phyloP scores from a whole-genome alignment of 2,113 vertebrate species.

The Bos javanicus region DNA sequence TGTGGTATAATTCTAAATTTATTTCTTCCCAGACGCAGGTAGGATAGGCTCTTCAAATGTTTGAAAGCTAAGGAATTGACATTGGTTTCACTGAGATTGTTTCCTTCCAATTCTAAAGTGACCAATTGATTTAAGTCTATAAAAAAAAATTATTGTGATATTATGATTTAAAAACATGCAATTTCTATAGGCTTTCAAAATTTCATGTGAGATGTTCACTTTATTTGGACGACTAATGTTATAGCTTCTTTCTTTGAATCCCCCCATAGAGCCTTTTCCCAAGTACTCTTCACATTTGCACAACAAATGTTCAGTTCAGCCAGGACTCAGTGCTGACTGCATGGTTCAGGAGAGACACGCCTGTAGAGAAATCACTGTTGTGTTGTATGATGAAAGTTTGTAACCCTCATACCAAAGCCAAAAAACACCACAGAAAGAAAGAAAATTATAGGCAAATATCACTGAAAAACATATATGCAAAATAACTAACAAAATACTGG shows the following conservation, averaged over 20 bases:
- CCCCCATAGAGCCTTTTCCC: not conserved
- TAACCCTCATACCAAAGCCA: not conserved
- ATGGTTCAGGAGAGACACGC: not conserved
- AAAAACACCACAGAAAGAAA: not conserved
- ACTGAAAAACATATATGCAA: not conserved
- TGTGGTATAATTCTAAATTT: slow-evolving; percentile 94
- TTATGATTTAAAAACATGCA: not conserved
- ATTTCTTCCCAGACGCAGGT: slow-evolving; percentile 92
- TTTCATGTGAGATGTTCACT: not conserved
- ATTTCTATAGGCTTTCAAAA: not conserved
- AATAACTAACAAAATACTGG: not conserved
- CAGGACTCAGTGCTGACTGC: not conserved
- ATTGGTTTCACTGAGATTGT: slow-evolving; percentile 91
- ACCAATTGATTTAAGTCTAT: slow-evolving; percentile 89
- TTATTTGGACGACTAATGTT: not conserved
- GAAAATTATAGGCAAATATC: not conserved
- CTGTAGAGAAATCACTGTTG: not conserved
- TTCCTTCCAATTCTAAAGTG: slow-evolving; percentile 94
- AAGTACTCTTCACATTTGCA: not conserved
- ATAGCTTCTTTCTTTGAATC: not conserved
- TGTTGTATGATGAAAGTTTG: not conserved
- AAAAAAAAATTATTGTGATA: slow-evolving; percentile 43
- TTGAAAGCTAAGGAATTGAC: slow-evolving; percentile 88
- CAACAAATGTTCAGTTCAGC: not conserved
- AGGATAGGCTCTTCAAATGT: slow-evolving; percentile 86